Percentiles rank a stretch among this genome's conserved stretches.
Evolutionary conservation across 2,888 invertebrate genomes (phyloP).

Genomic region (Drosophila robusta): DNA sequence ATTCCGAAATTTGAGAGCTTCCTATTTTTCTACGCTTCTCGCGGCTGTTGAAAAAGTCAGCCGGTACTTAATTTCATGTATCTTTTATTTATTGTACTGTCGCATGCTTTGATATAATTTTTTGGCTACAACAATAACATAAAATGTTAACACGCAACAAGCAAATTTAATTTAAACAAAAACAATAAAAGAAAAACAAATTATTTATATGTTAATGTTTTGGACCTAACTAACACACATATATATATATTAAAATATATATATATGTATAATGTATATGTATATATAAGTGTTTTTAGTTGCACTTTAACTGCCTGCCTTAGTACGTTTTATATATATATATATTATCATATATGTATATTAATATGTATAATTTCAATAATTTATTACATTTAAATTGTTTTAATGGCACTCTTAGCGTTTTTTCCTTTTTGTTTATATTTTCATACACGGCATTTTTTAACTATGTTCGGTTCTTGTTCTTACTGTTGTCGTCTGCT

Average conservation of each 20-base stretch:
- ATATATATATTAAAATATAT: slow-evolving; percentile 29
- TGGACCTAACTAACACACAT: slow-evolving; percentile 51
- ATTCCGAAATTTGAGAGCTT: background rate
- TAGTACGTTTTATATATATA: slow-evolving; percentile 36
- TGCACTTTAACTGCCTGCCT: slow-evolving; percentile 61
- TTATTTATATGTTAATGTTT: slow-evolving; percentile 34
- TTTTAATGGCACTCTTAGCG: slow-evolving; percentile 76
- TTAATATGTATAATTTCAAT: slow-evolving; percentile 75
- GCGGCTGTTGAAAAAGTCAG: slow-evolving; percentile 9
- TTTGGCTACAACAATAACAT: slow-evolving; percentile 48
- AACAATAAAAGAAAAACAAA: slow-evolving; percentile 29
- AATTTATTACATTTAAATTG: slow-evolving; percentile 74
- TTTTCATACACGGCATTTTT: slow-evolving; percentile 18
- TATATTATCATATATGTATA: slow-evolving; percentile 40
- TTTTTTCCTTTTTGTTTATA: slow-evolving; percentile 53
- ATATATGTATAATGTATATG: slow-evolving; percentile 23
- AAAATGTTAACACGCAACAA: slow-evolving; percentile 43
- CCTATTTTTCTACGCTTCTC: background rate
- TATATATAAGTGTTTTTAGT: slow-evolving; percentile 49
- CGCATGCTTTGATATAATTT: slow-evolving; percentile 33
- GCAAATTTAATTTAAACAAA: slow-evolving; percentile 31
- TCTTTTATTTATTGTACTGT: slow-evolving; percentile 27
- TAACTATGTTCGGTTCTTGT: slow-evolving; percentile 32
- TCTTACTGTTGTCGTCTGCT: slow-evolving; percentile 19
- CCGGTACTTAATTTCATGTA: slow-evolving; percentile 4